Evolutionary conservation across 2,797 vertebrate species (phyloP), one percentile per base, ranked within the genome.

Genomic region (Manis javanica): DNA sequence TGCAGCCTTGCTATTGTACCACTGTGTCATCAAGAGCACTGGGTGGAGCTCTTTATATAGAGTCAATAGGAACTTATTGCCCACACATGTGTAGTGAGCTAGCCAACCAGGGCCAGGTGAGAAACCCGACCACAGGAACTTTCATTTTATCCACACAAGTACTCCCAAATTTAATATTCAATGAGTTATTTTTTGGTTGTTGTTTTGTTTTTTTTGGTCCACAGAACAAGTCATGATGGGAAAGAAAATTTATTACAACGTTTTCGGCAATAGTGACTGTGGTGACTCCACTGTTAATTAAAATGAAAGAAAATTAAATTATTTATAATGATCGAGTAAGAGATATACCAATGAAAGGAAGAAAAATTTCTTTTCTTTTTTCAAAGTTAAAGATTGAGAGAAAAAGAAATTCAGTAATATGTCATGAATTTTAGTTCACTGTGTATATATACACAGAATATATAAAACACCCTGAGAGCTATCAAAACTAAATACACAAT

Each of bases 191-290:
- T 46, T 46, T 46, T 46, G 42, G 42, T 46, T 46, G 42, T 46
- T 46, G 7, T 46, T 46, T 46, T 46, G 7, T 42, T 42, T 42
- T 42, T 7, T 42, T 29, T 66, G 21, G 19, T 19, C 23, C 12
- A 53, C 11, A 39, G 31, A 24, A 71, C 87, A 84, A 90, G 14
- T 78, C 18, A 68, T 53, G 59, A 39, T 19, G 24, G 51, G 64
- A 42, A 79, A 39, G n/a, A 94, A 94, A 83, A 82, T 51, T 74
- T 49, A 92, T 71, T 91, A 69, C 2, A 89, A 49, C 7, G 29
- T 37, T 94, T 94, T 91, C 18, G 87, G 69, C 23, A 84, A 61
- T 74, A 71, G 13, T 66, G 21, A n/a, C 24, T 87, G 18, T 55
- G 13, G 34, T 81, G 53, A 34, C 5, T 83, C 26, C 19, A 72